Conservation (phyloP, 2,888 invertebrate genomes). For the Lamellibrachia satsuma region DNA sequence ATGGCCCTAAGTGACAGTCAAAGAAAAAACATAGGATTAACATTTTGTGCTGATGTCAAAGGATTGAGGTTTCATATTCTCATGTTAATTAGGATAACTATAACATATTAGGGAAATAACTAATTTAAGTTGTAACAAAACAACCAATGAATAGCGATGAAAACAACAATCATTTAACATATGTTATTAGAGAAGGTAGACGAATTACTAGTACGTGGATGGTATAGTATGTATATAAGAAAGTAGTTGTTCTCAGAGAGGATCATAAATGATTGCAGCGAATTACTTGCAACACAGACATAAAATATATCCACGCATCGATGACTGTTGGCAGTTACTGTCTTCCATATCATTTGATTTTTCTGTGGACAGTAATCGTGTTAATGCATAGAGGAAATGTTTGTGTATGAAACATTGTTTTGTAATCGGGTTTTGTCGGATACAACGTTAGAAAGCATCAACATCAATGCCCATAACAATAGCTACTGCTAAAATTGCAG, state of each 20-base stretch:
- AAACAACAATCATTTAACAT: neutral
- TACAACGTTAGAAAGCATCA: slow-evolving; percentile 51
- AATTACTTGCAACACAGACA: neutral
- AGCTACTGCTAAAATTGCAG: no score
- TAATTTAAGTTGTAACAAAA: neutral
- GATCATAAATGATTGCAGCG: neutral
- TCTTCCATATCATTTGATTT: neutral
- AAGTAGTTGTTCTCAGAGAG: neutral
- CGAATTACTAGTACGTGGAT: neutral
- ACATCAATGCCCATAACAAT: neutral
- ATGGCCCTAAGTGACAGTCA: no score
- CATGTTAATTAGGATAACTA: no score
- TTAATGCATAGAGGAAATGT: neutral
- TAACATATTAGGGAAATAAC: no score
- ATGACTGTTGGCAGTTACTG: neutral
- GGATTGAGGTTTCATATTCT: neutral
- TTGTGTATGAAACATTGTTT: neutral
- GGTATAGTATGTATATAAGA: neutral
- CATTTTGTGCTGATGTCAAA: neutral
- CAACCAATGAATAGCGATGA: neutral
- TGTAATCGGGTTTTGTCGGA: neutral
- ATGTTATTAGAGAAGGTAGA: neutral
- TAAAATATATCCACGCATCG: no score
- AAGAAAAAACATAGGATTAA: neutral
- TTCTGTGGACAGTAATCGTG: neutral